Evolutionary conservation across 2,113 vertebrate species (phyloP).

Genomic region (Clinocottus analis): DNA sequence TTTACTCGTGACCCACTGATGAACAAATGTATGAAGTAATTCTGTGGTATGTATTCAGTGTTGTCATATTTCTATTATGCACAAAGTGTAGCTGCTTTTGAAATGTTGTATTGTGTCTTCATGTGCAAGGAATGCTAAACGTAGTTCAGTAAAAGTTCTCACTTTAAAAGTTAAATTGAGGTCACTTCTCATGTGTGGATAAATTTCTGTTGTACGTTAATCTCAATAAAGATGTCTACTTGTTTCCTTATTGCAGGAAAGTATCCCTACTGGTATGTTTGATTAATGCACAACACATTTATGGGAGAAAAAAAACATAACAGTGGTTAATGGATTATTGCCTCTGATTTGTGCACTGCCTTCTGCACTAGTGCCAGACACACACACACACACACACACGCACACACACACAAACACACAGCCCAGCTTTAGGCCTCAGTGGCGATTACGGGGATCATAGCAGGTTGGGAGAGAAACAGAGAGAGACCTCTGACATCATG

Average conservation of each 20-base stretch:
- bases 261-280: neutral
- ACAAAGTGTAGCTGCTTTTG: neutral
- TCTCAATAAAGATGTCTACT: neutral
- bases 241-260: neutral
- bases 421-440: constrained; percentile 22
- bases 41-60: neutral
- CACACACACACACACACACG: neutral
- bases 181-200: neutral
- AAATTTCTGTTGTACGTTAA: neutral
- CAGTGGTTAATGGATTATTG: neutral
- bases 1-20: neutral
- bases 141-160: neutral
- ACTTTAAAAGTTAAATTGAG: neutral
- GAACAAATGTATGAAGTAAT: neutral
- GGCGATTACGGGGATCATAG: constrained; percentile 72
- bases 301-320: neutral
- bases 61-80: neutral
- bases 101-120: neutral
- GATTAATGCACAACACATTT: neutral
- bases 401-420: neutral
- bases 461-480: constrained; percentile 46
- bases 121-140: neutral
- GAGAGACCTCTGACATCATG: constrained; percentile 73
- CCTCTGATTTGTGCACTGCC: constrained; percentile 9
- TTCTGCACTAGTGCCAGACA: neutral